Base-by-base conservation (phyloP, 2,797 vertebrate genomes). In the Borostomias antarcticus region DNA sequence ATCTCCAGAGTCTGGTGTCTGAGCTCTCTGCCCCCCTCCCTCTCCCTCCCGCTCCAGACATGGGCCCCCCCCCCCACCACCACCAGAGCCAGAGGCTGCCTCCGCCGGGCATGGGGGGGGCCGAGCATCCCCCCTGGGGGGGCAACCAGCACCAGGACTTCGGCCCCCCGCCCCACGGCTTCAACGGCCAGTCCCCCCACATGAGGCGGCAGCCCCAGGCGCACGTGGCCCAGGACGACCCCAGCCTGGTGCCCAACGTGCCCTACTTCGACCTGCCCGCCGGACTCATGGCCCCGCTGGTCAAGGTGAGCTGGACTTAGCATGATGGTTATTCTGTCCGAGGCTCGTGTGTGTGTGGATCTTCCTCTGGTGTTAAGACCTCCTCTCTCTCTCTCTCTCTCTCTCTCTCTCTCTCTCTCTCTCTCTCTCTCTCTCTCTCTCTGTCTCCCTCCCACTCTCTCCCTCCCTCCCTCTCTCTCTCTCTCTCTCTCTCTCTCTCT, bases 261-360 rank as follows among this genome's bases (percentile, higher is more conserved):
- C 98, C 97, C 26, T 99, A 99, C 86, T 99, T 98, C 0, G 98
- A 98, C 66, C 92, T 99, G 15, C 98, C 98, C 0, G 98, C 98
- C 0, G 98, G 98, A n/a, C 93, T 99, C 56, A 99, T 99, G 96
- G 98, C 98, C 13, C 98, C 98, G 0, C 90, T 99, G 0, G 97
- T 99, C 50, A 99, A 98, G 88, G 98, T 98, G 78, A 81, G 82
- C 64, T 3, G 17, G 9, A 6, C 33, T n/a, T n/a, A n/a, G n/a
- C n/a, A n/a, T n/a, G n/a, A n/a, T n/a, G n/a, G n/a, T n/a, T n/a
- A n/a, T n/a, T n/a, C n/a, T n/a, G n/a, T n/a, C n/a, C n/a, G n/a
- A n/a, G n/a, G n/a, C n/a, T n/a, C n/a, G n/a, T n/a, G n/a, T n/a
- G n/a, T n/a, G n/a, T n/a, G n/a, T n/a, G n/a, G n/a, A n/a, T n/a